Percentiles rank a stretch among this genome's conserved stretches.
Evolutionary conservation across 2,797 vertebrate species (phyloP).

Genomic region (Galaxias olidus): DNA sequence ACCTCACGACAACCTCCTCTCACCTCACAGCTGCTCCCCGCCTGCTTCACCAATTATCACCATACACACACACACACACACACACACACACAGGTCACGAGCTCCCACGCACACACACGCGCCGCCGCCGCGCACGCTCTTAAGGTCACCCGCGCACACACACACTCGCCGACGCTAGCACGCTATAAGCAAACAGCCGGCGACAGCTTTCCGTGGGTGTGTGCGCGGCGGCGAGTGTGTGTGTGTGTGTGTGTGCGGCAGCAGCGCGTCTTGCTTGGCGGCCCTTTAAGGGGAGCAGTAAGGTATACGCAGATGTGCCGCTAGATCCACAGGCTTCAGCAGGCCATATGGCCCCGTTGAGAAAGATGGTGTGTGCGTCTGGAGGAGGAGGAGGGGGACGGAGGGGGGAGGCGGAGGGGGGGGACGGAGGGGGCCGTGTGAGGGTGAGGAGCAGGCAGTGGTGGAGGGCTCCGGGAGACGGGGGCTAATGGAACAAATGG

Average conservation of each 20-base stretch:
- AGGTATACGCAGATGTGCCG: constrained; percentile 98
- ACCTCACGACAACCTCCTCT: constrained; percentile 55
- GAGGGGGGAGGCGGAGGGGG: constrained; percentile 69
- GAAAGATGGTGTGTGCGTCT: constrained; percentile 97
- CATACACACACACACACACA: constrained; percentile 35
- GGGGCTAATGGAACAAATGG: constrained; percentile 98
- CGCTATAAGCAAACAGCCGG: constrained; percentile 45
- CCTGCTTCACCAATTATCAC: constrained; percentile 81
- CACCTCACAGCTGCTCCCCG: constrained; percentile 75
- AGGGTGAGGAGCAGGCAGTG: constrained; percentile 79
- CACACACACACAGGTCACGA: constrained; percentile 58
- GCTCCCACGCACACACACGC: constrained; percentile 24
- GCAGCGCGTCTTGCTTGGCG: constrained; percentile 40
- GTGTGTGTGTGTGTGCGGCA: constrained; percentile 16
- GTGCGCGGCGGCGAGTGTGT: constrained; percentile 27
- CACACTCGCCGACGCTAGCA: constrained; percentile 32
- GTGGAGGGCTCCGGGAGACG: constrained; percentile 95
- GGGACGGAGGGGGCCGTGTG: constrained; percentile 49
- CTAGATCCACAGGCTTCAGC: constrained; percentile 98
- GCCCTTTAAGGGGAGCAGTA: constrained; percentile 83
- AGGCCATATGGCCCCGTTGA: constrained; percentile 97
- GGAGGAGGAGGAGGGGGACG: constrained; percentile 86
- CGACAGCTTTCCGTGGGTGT: constrained; percentile 27
- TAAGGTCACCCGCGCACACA: constrained; percentile 26
- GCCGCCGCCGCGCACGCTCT: neutral